Percentiles rank a stretch among this genome's conserved stretches.
phyloP scores from a whole-genome alignment of 2,113 vertebrate species.

The Nothocercus nigrocapillus region DNA sequence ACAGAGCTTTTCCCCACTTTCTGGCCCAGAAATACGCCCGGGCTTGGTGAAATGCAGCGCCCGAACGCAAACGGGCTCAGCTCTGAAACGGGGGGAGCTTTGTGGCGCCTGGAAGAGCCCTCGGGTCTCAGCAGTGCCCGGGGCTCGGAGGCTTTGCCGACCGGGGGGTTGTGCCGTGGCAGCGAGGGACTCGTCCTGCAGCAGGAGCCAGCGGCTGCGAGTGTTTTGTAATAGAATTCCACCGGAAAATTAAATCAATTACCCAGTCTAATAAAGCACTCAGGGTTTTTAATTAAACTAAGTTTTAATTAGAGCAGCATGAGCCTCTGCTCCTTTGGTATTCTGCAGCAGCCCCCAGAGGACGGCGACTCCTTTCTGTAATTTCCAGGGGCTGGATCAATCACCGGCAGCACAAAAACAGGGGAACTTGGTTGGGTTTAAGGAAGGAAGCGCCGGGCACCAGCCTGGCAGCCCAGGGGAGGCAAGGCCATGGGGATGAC shows the following conservation, averaged over 20 bases:
- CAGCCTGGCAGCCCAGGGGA: not conserved
- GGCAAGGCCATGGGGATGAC: too few relatives aligned
- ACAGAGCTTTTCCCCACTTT: not conserved
- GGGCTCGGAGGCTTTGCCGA: not conserved
- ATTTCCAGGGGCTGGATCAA: conserved; percentile 64
- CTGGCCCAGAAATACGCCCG: not conserved
- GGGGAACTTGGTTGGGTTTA: conserved; percentile 49
- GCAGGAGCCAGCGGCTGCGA: not conserved
- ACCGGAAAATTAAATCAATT: conserved; percentile 96
- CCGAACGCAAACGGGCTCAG: not conserved
- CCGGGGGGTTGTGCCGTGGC: not conserved
- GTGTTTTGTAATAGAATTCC: conserved; percentile 63
- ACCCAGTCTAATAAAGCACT: conserved; percentile 89
- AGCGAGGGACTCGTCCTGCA: not conserved
- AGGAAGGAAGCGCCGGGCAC: not conserved
- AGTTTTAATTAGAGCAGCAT: conserved; percentile 91
- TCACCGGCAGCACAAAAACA: conserved; percentile 42
- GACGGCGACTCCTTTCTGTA: conserved; percentile 54
- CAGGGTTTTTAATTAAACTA: conserved; percentile 93
- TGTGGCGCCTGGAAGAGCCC: not conserved
- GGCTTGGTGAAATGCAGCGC: not conserved
- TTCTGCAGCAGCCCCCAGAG: conserved; percentile 75
- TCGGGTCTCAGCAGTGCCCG: not conserved
- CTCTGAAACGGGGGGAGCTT: not conserved
- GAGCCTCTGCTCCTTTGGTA: conserved; percentile 72